Base-by-base conservation (phyloP, 2,113 vertebrate genomes). In the Epinephelus fuscoguttatus region DNA sequence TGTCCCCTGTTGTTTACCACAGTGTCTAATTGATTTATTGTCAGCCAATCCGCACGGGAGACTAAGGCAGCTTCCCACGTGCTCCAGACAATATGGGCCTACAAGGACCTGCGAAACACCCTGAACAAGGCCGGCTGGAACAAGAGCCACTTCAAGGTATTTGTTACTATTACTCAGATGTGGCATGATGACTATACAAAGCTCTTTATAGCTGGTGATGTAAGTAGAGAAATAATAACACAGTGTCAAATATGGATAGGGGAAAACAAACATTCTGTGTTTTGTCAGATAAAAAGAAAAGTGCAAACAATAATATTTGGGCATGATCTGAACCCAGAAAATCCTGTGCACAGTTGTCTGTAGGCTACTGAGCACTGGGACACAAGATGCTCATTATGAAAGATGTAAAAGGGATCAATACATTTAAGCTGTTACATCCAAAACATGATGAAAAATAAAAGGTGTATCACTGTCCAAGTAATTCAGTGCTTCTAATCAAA, bases 131-230 rank as follows among this genome's bases (percentile, higher is more conserved):
- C 98, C 0, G 98, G 98, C 13, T 99, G 98, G 98, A 99, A 95
- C 88, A 99, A 99, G 92, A 95, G 96, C 4, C 97, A 98, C 93
- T 99, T 99, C 75, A 98, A 99, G 98, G 98, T 99, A 91, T 70
- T 23, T 71, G 6, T 37, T 12, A 40, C 6, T 23, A 19, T 72
- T 60, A 47, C 2, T 37, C 55, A 21, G 12, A 21, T 61, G 2
- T 37, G 19, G 60, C 37, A 33, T 57, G 25, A 45, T 57, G 50
- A 49, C 56, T 11, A 9, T 37, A 47, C 11, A 64, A 53, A 50
- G 12, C 25, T 13, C 25, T 45, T 61, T 23, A n/a, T 42, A 37
- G 19, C 23, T 25, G 25, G 13, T 60, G 37, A 68, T 11, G 2
- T 67, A 15, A 19, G 10, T 49, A 0, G 5, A 27, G 33, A 63